These are phyloP conservation scores for Cricetomys ansorgei DNA, from an alignment of 2,113 vertebrate genomes.

Conservation along the genomic window DNA sequence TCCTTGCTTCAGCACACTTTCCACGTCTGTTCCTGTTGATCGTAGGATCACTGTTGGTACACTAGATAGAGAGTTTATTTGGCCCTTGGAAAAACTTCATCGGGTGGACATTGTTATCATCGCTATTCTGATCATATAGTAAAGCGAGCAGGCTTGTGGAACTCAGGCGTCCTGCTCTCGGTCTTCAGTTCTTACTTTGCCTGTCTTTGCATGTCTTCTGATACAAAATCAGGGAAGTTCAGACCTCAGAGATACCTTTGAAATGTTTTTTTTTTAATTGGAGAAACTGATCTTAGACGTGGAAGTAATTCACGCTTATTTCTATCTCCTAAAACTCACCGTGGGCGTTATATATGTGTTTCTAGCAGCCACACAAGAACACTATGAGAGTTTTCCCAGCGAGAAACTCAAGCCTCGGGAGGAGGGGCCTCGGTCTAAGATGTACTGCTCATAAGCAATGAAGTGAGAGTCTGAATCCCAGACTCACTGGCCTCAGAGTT, in stretches of 20 bases:
- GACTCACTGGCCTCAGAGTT: background rate
- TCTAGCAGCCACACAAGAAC: background rate
- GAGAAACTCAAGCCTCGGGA: background rate
- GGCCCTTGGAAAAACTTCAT: background rate
- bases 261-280: background rate
- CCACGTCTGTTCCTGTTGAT: background rate
- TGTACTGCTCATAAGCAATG: background rate
- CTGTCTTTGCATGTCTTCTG: background rate
- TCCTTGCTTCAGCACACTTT: background rate
- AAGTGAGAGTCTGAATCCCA: background rate
- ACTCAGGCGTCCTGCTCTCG: background rate
- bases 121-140: background rate
- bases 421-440: background rate
- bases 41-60: background rate
- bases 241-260: background rate
- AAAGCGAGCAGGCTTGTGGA: background rate
- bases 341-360: background rate
- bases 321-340: background rate
- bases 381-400: background rate
- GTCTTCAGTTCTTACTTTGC: background rate
- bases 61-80: background rate
- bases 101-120: background rate
- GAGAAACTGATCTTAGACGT: background rate
- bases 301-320: background rate
- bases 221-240: background rate